phyloP scores from a whole-genome alignment of 2,797 vertebrate genomes.

The Babyrousa celebensis region DNA sequence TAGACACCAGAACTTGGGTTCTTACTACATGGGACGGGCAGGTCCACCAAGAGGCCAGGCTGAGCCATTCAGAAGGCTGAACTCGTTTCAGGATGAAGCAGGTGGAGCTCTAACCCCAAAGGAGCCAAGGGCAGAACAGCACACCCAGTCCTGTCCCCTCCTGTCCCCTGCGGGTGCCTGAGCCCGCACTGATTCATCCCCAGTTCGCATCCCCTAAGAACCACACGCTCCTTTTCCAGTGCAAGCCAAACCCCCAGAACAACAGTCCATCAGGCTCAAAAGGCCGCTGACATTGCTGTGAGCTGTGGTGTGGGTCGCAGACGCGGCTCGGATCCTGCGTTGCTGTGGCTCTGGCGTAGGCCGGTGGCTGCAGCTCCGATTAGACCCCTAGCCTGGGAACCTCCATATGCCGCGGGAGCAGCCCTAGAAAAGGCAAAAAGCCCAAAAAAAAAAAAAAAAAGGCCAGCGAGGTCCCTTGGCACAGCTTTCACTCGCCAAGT shows the following conservation, averaged over 20 bases:
- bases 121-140: neutral
- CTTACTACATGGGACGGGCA: neutral
- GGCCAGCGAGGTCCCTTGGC: neutral
- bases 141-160: neutral
- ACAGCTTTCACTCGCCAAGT: neutral
- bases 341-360: too few relatives aligned
- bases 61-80: neutral
- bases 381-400: too few relatives aligned
- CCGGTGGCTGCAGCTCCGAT: too few relatives aligned
- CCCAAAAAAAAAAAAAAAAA: too few relatives aligned
- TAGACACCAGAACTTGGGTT: neutral
- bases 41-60: neutral
- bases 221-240: neutral
- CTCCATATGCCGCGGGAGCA: too few relatives aligned
- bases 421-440: too few relatives aligned
- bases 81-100: conserved; percentile 13
- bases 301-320: too few relatives aligned
- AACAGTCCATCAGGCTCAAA: neutral
- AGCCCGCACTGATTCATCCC: neutral
- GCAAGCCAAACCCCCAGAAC: neutral
- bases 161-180: neutral
- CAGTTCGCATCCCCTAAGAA: neutral
- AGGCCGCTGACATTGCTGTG: neutral
- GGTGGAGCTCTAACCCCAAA: neutral
- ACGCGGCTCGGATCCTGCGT: too few relatives aligned